Evolutionary conservation across 2,113 vertebrate species (phyloP).

Genomic region (Phoxinus phoxinus): DNA sequence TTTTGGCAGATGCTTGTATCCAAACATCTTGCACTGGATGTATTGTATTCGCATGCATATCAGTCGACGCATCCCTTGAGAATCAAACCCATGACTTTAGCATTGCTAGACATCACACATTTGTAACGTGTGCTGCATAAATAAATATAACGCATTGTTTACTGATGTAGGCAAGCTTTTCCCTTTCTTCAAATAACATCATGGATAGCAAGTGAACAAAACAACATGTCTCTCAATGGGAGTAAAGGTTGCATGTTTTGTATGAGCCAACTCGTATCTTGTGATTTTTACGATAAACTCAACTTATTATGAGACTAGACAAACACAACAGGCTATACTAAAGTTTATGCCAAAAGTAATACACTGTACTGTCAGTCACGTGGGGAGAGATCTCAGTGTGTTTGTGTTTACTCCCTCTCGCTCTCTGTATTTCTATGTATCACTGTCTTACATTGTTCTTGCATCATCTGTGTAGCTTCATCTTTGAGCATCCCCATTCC

Average conservation of each 20-base stretch:
- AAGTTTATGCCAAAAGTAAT: neutral
- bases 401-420: conserved; percentile 12
- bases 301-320: neutral
- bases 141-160: neutral
- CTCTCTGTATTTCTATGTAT: conserved; percentile 1
- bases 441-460: conserved; percentile 37
- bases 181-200: neutral
- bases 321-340: neutral
- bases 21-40: neutral
- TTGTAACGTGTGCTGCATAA: conserved; percentile 1
- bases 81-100: conserved; percentile 1
- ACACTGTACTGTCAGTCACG: neutral
- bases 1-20: neutral
- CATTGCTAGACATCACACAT: conserved; percentile 6
- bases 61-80: neutral
- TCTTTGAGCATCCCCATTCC: neutral
- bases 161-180: neutral
- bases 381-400: neutral
- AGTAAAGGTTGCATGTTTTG: neutral
- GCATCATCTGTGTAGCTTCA: conserved; percentile 39
- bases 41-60: neutral
- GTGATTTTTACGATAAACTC: neutral
- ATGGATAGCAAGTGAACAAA: neutral
- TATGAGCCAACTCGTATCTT: neutral
- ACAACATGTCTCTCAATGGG: neutral